phyloP scores from a whole-genome alignment of 2,797 vertebrate genomes.

The Lates japonicus region DNA sequence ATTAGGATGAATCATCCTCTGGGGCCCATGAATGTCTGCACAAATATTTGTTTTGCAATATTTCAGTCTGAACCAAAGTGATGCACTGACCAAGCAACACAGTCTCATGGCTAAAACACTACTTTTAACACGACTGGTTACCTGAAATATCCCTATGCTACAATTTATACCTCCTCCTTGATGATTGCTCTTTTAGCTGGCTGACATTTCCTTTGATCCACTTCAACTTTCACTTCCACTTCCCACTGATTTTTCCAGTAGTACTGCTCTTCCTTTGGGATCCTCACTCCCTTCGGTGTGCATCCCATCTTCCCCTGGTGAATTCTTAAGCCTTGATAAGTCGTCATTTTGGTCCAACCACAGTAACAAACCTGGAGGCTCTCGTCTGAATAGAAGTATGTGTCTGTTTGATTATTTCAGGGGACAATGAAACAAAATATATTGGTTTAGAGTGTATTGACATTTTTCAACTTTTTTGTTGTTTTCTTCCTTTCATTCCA shows the following conservation, averaged over 20 bases:
- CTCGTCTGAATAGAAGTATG: background rate
- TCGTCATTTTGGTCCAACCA: constrained; percentile 49
- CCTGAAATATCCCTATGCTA: background rate
- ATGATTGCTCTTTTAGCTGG: background rate
- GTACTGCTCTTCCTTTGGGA: constrained; percentile 15
- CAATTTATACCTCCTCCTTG: constrained; percentile 22
- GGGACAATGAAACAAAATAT: too few relatives aligned
- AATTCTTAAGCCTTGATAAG: constrained; percentile 24
- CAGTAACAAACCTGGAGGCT: constrained; percentile 51
- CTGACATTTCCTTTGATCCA: background rate
- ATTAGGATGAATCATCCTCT: background rate
- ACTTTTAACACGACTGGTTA: background rate
- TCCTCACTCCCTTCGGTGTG: constrained; percentile 3
- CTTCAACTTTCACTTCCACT: background rate
- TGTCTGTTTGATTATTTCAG: background rate
- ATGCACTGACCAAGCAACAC: too few relatives aligned
- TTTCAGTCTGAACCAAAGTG: background rate
- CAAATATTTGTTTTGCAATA: background rate
- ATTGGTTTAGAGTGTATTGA: too few relatives aligned
- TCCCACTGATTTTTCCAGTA: background rate
- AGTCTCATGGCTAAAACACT: too few relatives aligned
- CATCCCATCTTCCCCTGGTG: constrained; percentile 61
- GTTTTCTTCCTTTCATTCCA: too few relatives aligned
- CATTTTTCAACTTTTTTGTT: too few relatives aligned
- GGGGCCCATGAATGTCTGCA: background rate